Base-by-base conservation (phyloP, 2,797 vertebrate genomes). In the Chromobotia macracanthus region DNA sequence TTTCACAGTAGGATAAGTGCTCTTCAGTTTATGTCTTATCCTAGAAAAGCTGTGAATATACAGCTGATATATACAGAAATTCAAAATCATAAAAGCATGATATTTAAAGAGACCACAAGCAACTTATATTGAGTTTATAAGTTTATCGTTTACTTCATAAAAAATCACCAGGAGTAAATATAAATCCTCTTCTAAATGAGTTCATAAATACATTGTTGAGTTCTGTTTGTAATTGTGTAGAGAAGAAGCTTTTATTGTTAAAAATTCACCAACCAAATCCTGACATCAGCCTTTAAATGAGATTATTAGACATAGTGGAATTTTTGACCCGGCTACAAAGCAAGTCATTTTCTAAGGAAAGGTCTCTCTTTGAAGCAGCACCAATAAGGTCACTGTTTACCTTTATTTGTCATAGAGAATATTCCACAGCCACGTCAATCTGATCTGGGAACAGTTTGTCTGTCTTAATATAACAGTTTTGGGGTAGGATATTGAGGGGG, bases 371-470 rank as follows among this genome's bases (percentile, higher is more conserved):
- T 83, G 79, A 85, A 83, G 81, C 25, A 68, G 28, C 76, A 71
- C 25, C 25, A 44, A 31, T 82, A 79, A 83, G 70, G 77, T 82
- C 84, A 85, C n/a, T 55, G 38, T 18, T 85, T 76, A 79, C 84
- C 80, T 85, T 85, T 78, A 67, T 51, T 60, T 80, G 71, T 46
- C 71, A 35, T 9, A 10, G 2, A 44, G 41, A 48, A 60, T 23
- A 5, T 46, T 19, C 31, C 12, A 38, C 56, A 48, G 21, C 15
- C 55, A 58, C 56, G 31, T 53, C 67, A 31, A 64, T 53, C 51
- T 75, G 84, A 77, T 44, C 82, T 77, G 64, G 61, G 82, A 75
- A 46, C 77, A 82, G 80, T 18, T 67, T 72, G 48, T 19, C 60
- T 66, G 18, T 71, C 44, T 25, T 7, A 5, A 51, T 38, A 46